phyloP scores from a whole-genome alignment of 2,113 vertebrate genomes.

The Ochotona princeps region DNA sequence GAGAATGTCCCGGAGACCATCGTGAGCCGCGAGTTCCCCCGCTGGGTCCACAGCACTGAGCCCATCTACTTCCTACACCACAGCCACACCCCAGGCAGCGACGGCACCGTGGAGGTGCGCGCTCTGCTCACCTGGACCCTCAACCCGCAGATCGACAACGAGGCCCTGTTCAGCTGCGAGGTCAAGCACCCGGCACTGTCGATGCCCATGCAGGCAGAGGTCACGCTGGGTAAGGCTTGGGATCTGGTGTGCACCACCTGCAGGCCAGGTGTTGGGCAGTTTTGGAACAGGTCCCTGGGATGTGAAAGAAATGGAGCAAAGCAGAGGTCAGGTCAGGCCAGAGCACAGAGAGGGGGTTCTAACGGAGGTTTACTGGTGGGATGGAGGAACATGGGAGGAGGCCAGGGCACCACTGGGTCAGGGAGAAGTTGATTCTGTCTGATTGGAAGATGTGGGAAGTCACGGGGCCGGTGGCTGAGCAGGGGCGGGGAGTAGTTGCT shows the following conservation, averaged over 20 bases:
- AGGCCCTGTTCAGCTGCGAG: slow-evolving; percentile 97
- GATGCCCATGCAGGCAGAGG: slow-evolving; percentile 97
- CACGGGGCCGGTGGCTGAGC: neutral
- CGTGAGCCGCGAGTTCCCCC: slow-evolving; percentile 96
- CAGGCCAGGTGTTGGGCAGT: neutral
- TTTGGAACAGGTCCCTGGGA: fast-evolving
- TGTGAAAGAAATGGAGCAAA: fast-evolving
- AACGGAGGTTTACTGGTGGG: neutral
- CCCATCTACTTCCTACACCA: slow-evolving; percentile 93
- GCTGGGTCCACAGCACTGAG: slow-evolving; percentile 93
- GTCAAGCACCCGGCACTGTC: slow-evolving; percentile 96
- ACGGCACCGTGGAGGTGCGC: slow-evolving; percentile 93
- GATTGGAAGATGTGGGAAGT: neutral
- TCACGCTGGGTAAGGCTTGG: slow-evolving; percentile 91
- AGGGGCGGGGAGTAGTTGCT: neutral
- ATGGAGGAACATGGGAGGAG: neutral
- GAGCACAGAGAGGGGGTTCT: neutral
- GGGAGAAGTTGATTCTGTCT: too few relatives aligned
- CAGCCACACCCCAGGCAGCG: slow-evolving; percentile 86
- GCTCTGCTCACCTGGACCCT: slow-evolving; percentile 95
- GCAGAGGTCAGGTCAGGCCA: too few relatives aligned
- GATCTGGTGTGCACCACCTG: fast-evolving
- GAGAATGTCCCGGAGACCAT: slow-evolving; percentile 94
- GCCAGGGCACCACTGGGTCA: too few relatives aligned
- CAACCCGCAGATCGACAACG: slow-evolving; percentile 95